phyloP scores from a whole-genome alignment of 1,140 invertebrate species.

The Piezodorus guildinii region DNA sequence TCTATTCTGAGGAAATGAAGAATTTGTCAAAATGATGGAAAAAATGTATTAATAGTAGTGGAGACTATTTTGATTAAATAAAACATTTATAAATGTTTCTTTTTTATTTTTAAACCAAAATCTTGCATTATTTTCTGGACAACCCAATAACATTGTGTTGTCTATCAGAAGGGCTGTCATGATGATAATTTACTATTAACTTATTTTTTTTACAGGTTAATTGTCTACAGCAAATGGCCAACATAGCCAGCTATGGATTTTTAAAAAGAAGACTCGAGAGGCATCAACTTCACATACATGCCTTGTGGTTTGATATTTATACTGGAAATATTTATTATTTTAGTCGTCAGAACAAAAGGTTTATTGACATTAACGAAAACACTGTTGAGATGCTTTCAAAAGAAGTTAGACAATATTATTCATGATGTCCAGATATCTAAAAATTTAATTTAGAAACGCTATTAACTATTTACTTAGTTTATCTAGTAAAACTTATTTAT shows the following conservation, averaged over 20 bases:
- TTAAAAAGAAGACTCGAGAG: constrained; percentile 68
- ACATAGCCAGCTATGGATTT: constrained; percentile 89
- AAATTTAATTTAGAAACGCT: not conserved
- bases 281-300: constrained; percentile 78
- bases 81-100: too few species aligned
- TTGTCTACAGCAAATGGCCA: constrained; percentile 85
- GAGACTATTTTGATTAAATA: too few species aligned
- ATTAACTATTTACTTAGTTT: not conserved
- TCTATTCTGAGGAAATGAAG: too few species aligned
- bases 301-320: constrained; percentile 95
- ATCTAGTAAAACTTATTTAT: not conserved
- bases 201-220: constrained; percentile 53
- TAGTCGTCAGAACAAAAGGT: constrained; percentile 67
- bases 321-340: constrained; percentile 93
- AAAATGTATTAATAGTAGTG: too few species aligned
- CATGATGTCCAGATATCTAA: constrained; percentile 36
- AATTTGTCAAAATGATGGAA: too few species aligned
- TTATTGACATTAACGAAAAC: constrained; percentile 72
- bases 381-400: constrained; percentile 58
- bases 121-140: too few species aligned
- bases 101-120: too few species aligned
- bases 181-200: too few species aligned
- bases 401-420: constrained; percentile 71
- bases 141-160: too few species aligned
- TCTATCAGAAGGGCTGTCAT: too few species aligned